Conservation (phyloP, 2,113 vertebrate species). For the Paramisgurnus dabryanus region DNA sequence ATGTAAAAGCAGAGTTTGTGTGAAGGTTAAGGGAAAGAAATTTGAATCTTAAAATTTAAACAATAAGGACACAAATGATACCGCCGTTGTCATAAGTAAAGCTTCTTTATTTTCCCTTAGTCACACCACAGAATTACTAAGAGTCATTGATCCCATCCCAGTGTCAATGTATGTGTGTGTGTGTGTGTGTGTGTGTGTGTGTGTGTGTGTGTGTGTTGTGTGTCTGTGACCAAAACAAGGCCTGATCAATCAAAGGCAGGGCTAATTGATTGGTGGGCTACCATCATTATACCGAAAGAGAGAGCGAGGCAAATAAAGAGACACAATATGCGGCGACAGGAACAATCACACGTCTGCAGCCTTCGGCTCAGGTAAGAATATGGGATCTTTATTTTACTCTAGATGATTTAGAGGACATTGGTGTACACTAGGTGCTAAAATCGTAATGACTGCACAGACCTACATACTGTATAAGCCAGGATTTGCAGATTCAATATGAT, state of each 20-base stretch:
- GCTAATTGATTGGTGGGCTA: slow-evolving; percentile 51
- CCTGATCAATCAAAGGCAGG: slow-evolving; percentile 53
- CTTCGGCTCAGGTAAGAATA: slow-evolving; percentile 33
- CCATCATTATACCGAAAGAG: slow-evolving; percentile 26
- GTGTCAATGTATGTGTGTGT: slow-evolving; percentile 44
- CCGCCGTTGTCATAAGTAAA: not conserved
- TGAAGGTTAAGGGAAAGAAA: no score
- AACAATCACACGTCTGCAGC: slow-evolving; percentile 20
- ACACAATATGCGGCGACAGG: slow-evolving; percentile 22
- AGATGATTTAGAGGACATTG: not conserved
- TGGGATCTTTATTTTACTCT: slow-evolving; percentile 1
- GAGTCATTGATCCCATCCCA: slow-evolving; percentile 37
- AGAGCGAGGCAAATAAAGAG: slow-evolving; percentile 25
- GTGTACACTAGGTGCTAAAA: not conserved
- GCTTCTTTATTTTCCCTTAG: slow-evolving; percentile 19
- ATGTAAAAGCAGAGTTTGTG: no score
- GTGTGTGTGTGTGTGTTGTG: slow-evolving; percentile 25
- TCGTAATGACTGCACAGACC: not conserved
- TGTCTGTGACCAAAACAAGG: slow-evolving; percentile 22
- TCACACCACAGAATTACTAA: slow-evolving; percentile 35
- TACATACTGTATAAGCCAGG: not conserved
- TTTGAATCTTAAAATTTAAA: no score
- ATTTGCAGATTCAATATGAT: not conserved
- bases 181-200: slow-evolving; percentile 17
- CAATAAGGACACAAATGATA: not conserved